Evolutionary conservation across 2,797 vertebrate genomes (phyloP).

Genomic region (Glossophaga mutica): DNA sequence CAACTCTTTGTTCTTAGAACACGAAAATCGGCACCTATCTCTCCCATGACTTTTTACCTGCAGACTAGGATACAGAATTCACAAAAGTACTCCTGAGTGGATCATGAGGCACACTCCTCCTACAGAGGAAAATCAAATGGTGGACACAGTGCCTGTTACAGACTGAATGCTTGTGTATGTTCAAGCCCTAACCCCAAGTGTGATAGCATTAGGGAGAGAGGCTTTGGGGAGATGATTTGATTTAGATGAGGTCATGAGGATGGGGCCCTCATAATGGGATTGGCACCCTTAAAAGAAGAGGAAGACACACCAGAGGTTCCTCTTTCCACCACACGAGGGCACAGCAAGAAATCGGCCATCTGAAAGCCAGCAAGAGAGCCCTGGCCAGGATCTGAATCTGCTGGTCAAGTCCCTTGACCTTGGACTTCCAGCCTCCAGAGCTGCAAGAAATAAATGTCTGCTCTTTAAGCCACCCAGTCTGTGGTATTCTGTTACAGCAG

Average conservation of each 20-base stretch:
- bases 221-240: background rate
- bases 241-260: background rate
- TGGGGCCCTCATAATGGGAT: too few relatives aligned
- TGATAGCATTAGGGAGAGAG: background rate
- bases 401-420: background rate
- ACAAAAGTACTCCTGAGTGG: background rate
- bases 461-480: background rate
- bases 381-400: background rate
- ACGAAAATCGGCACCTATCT: fast-evolving
- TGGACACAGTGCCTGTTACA: fast-evolving
- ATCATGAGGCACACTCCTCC: fast-evolving
- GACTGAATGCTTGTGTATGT: background rate
- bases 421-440: background rate
- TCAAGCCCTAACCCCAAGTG: background rate
- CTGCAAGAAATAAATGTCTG: background rate
- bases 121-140: background rate
- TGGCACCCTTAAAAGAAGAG: background rate
- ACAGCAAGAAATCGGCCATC: fast-evolving
- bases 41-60: background rate
- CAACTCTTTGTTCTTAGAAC: background rate
- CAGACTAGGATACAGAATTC: background rate
- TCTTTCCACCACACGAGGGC: background rate
- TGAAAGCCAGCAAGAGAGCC: background rate
- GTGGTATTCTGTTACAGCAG: background rate
- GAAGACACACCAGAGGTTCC: background rate